These are phyloP conservation scores for Pseudobourletiella spinata DNA, from an alignment of 1,140 invertebrate genomes.

Conservation along the genomic window DNA sequence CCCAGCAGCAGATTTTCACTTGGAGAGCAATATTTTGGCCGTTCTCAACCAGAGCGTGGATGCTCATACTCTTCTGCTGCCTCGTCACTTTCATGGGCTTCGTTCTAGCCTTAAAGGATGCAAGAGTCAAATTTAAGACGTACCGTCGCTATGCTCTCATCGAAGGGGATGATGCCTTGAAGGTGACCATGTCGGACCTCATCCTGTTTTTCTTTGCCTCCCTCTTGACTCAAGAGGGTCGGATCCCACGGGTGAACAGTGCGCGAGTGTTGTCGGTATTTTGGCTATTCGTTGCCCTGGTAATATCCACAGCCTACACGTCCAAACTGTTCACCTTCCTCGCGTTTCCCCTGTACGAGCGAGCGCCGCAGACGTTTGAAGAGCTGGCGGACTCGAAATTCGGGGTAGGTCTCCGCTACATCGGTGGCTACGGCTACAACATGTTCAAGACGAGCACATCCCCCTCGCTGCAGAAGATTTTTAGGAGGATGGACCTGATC, in stretches of 20 bases:
- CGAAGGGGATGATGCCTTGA: neutral
- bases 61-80: neutral
- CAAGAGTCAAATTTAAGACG: neutral
- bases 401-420: constrained; percentile 9
- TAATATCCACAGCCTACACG: constrained; percentile 18
- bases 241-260: neutral
- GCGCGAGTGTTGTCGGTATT: neutral
- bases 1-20: neutral
- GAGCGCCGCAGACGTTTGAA: constrained; percentile 21
- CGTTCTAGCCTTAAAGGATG: neutral
- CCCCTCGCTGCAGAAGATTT: neutral
- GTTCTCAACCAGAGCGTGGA: constrained; percentile 3
- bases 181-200: neutral
- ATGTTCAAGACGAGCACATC: neutral
- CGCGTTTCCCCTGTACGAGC: constrained; percentile 16
- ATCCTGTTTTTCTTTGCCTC: neutral
- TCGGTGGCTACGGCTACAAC: constrained; percentile 1
- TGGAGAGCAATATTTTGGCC: constrained; percentile 23
- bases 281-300: constrained; percentile 15
- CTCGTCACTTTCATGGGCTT: neutral
- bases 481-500: neutral
- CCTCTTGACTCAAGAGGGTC: neutral
- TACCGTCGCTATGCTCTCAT: neutral
- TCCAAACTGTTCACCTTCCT: constrained; percentile 24
- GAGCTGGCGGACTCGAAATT: constrained; percentile 19